These are phyloP conservation scores for Notarius lentiginosus DNA, from an alignment of 2,113 vertebrate genomes.

Conservation along the genomic window DNA sequence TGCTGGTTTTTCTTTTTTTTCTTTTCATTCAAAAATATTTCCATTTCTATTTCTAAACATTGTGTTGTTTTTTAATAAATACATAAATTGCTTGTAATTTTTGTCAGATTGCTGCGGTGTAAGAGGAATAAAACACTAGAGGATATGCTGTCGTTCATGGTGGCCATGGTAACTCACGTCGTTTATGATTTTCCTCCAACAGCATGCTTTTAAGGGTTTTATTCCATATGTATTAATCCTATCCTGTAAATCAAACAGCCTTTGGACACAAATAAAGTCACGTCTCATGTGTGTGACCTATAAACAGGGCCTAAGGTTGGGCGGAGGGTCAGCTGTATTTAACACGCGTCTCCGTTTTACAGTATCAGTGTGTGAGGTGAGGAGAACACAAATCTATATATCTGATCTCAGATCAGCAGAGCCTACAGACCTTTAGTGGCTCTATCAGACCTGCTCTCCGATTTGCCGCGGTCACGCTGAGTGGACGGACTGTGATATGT, in stretches of 20 bases:
- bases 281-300: neutral
- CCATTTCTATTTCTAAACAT: neutral
- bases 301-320: constrained; percentile 17
- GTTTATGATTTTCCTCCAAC: neutral
- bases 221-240: neutral
- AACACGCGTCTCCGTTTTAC: constrained; percentile 34
- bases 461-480: constrained; percentile 7
- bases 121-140: neutral
- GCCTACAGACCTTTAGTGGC: constrained; percentile 8
- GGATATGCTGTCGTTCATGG: neutral
- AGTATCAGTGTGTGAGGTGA: constrained; percentile 9
- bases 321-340: constrained; percentile 23
- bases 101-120: neutral
- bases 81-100: neutral
- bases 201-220: neutral
- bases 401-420: constrained; percentile 29
- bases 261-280: neutral
- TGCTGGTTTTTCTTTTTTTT: neutral
- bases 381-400: constrained; percentile 35
- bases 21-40: neutral
- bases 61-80: neutral
- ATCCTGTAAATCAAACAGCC: neutral
- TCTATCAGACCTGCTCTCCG: constrained; percentile 30
- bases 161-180: neutral
- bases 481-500: constrained; percentile 38